Percentiles rank a stretch among this genome's conserved stretches.
These are phyloP conservation scores for Pongo pygmaeus DNA, from an alignment of 2,113 vertebrate species.

Conservation along the genomic window DNA sequence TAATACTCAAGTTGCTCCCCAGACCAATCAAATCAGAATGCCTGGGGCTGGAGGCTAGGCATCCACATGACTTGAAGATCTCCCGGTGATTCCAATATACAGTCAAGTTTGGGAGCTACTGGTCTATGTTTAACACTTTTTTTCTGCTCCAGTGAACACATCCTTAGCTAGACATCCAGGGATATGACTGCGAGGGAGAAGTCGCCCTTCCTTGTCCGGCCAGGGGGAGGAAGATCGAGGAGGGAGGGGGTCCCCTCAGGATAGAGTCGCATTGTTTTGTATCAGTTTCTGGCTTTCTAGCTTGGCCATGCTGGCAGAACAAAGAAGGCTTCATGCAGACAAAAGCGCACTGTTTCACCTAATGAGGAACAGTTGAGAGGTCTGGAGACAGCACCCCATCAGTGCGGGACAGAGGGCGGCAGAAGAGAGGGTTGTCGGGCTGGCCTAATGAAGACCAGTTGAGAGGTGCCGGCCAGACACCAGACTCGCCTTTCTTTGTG, in stretches of 20 bases:
- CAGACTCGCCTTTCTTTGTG: constrained; percentile 72
- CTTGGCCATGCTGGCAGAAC: constrained; percentile 80
- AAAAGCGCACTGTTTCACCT: constrained; percentile 88
- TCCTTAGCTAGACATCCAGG: not conserved
- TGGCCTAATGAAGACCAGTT: constrained; percentile 88
- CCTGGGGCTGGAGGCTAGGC: not conserved
- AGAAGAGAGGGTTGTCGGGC: constrained; percentile 68
- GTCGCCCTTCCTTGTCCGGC: constrained; percentile 9
- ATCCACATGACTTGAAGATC: not conserved
- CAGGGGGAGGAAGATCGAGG: not conserved
- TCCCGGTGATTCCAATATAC: not conserved
- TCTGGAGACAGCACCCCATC: constrained; percentile 87
- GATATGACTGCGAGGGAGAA: not conserved
- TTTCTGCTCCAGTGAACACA: not conserved
- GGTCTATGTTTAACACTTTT: not conserved
- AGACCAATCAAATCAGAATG: not conserved
- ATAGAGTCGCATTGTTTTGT: constrained; percentile 86
- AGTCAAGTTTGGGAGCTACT: not conserved
- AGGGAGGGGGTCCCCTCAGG: constrained; percentile 73
- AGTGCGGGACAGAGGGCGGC: constrained; percentile 71
- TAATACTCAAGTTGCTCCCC: not conserved
- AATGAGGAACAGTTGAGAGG: constrained; percentile 92
- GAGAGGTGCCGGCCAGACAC: constrained; percentile 82
- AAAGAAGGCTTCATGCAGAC: constrained; percentile 88
- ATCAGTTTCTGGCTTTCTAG: constrained; percentile 86